Conservation (phyloP, 1,140 invertebrate species). For the Drosophila nikananu region DNA sequence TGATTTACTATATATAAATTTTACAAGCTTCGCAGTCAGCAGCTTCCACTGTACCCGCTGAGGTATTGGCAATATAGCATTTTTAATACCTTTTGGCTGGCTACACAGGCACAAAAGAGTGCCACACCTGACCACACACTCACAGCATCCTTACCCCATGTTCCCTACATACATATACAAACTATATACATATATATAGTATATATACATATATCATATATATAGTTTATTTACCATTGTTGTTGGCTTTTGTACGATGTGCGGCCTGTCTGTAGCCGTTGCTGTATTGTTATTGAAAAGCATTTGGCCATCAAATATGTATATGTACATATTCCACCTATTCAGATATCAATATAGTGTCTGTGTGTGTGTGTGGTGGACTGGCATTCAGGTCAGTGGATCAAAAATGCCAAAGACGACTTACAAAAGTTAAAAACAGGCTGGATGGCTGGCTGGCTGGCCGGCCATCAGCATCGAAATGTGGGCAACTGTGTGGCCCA, state of each 20-base stretch:
- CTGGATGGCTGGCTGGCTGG: background rate
- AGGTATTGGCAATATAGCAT: conserved; percentile 41
- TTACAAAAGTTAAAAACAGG: conserved; percentile 65
- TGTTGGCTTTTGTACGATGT: conserved; percentile 67
- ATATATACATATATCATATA: conserved; percentile 3
- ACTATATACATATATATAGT: background rate
- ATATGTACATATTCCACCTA: conserved; percentile 30
- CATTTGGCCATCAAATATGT: conserved; percentile 82
- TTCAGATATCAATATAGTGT: conserved; percentile 35
- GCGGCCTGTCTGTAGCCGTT: conserved; percentile 21
- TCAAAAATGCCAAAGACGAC: conserved; percentile 75
- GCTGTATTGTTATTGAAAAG: conserved; percentile 71
- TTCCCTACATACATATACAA: conserved; percentile 2
- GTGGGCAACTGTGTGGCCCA: conserved; percentile 11
- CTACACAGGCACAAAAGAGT: conserved; percentile 46
- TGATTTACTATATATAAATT: background rate
- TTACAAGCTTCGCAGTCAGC: background rate
- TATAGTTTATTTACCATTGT: conserved; percentile 58
- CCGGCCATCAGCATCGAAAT: conserved; percentile 21
- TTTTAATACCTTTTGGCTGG: conserved; percentile 64
- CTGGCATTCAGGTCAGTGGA: conserved; percentile 71
- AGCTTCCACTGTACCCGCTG: conserved; percentile 40
- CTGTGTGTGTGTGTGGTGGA: background rate
- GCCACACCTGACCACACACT: conserved; percentile 63
- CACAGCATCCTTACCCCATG: background rate